Base-by-base conservation (phyloP, 2,797 vertebrate species). In the Myotis vivesi region DNA sequence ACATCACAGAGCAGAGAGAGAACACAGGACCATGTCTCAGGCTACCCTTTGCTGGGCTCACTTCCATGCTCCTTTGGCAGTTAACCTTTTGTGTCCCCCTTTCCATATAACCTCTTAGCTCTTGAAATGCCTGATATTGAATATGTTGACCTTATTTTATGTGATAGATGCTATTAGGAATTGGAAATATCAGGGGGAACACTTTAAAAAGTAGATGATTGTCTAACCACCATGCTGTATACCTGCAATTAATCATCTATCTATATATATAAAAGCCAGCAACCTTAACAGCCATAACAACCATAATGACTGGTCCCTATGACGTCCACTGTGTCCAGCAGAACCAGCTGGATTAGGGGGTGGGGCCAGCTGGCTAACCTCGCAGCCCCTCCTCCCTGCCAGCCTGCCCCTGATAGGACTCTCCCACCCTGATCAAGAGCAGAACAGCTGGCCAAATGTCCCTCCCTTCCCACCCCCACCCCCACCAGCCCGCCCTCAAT, bases 91-190 rank as follows among this genome's bases (percentile, higher is more conserved):
- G 66, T 51, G 33, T 41, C 12, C 83, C 22, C 28, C 17, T 87
- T 91, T 66, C 75, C 30, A 41, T 46, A 41, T 49, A 96, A 33
- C 13, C 5, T 81, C 86, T 94, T 38, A 55, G 68, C 49, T 66
- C 68, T 93, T 82, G n/a, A 94, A 75, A 94, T 62, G 41, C 38
- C 25, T 85, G 38, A 62, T 57, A 85, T 5, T 49, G 66, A 93
- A 20, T 41, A 55, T 33, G 13, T 66, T 87, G 36, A 69, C 53
- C 15, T 92, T 75, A 59, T 44, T 85, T 80, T 55, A 86, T 51
- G 53, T 49, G 72, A 84, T 46, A 55, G 53, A 77, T 57, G 41
- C 73, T 82, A 71, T 75, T 53, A 68, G 88, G 10, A 53, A 92
- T 76, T 87, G 38, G 75, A 36, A 77, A 36, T 77, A 53, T 22